Evolutionary conservation across 2,888 invertebrate genomes (phyloP).

Genomic region (Gordius sp.): DNA sequence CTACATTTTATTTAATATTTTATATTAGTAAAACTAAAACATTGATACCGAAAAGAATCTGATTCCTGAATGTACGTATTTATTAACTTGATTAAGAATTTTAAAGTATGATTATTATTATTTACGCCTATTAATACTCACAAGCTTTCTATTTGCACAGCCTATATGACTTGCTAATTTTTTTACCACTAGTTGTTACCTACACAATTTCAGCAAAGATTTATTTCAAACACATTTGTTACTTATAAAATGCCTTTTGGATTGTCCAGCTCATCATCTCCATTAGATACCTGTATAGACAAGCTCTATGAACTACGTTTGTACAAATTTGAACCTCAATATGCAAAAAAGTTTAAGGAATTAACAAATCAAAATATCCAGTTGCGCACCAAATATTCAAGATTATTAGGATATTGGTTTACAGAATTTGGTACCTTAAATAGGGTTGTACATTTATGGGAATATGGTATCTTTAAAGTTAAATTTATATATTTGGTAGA

Average conservation of each 20-base stretch:
- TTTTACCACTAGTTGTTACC: too few relatives aligned
- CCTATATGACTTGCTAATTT: too few relatives aligned
- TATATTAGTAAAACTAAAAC: too few relatives aligned
- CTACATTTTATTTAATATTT: too few relatives aligned
- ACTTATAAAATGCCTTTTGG: constrained; percentile 15
- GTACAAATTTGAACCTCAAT: constrained; percentile 12
- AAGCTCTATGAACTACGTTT: constrained; percentile 2
- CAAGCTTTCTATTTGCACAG: too few relatives aligned
- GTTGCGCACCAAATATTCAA: neutral
- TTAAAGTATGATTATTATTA: too few relatives aligned
- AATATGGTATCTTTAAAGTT: constrained; percentile 6
- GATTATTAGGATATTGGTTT: constrained; percentile 8
- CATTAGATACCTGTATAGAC: neutral
- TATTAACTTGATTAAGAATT: too few relatives aligned
- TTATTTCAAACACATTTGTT: too few relatives aligned
- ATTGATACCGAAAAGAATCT: too few relatives aligned
- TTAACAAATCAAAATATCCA: neutral
- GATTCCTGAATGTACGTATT: too few relatives aligned
- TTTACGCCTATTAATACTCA: too few relatives aligned
- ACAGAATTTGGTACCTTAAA: constrained; percentile 14
- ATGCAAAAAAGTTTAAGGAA: constrained; percentile 7
- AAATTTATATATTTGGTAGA: neutral
- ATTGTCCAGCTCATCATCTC: neutral
- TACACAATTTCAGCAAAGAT: too few relatives aligned
- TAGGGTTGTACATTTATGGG: constrained; percentile 3